Conservation (phyloP, 2,113 vertebrate genomes). For the Lipotes vexillifer region DNA sequence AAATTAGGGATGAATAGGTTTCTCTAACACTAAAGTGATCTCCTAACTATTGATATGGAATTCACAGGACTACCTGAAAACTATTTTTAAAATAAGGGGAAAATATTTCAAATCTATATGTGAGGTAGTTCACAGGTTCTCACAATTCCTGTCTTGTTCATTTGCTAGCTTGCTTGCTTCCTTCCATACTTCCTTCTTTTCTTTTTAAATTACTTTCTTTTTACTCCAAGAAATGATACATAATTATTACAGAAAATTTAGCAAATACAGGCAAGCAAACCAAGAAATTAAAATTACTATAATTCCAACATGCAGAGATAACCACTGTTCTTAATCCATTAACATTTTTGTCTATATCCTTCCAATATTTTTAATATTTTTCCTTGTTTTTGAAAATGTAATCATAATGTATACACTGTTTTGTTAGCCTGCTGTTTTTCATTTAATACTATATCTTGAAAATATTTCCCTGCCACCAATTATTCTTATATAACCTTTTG, state of each 20-base stretch:
- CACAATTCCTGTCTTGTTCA: background rate
- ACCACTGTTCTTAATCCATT: background rate
- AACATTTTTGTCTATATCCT: background rate
- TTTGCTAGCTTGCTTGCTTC: background rate
- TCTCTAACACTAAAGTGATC: background rate
- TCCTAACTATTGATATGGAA: background rate
- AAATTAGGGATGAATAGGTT: constrained; percentile 16
- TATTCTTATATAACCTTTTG: background rate
- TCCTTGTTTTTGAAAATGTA: background rate
- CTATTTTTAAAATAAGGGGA: background rate
- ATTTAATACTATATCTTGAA: background rate
- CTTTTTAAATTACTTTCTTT: background rate
- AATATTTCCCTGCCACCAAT: background rate
- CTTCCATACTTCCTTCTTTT: background rate
- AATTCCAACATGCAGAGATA: background rate
- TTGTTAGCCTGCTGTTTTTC: constrained; percentile 13
- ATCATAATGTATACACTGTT: background rate
- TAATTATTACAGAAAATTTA: background rate
- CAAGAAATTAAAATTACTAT: constrained; percentile 1
- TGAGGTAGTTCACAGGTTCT: background rate
- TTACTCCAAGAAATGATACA: background rate
- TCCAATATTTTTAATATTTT: background rate
- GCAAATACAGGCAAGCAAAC: constrained; percentile 20
- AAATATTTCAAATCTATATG: background rate
- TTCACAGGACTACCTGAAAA: background rate